A percentile compares a stretch with the other conserved stretches of the same genome.
phyloP scores from a whole-genome alignment of 2,113 vertebrate species.

The Hypocryptadius cinnamomeus region DNA sequence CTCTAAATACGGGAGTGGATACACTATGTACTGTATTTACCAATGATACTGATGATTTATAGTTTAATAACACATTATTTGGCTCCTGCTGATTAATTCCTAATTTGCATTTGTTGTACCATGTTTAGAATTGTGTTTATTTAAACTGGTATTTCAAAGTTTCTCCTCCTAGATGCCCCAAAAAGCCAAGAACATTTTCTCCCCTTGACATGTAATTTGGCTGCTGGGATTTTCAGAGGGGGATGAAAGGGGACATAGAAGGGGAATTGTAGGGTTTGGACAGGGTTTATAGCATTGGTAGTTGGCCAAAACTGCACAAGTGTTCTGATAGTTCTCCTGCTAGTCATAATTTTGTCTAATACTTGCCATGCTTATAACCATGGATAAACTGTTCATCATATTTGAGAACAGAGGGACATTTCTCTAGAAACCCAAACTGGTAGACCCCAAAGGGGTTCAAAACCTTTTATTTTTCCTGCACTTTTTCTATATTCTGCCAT shows the following conservation, averaged over 20 bases:
- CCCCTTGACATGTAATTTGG: neutral
- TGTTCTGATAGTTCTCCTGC: neutral
- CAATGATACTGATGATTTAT: neutral
- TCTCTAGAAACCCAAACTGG: neutral
- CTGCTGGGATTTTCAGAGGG: neutral
- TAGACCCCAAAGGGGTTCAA: neutral
- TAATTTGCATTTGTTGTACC: constrained; percentile 23
- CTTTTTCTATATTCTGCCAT: neutral
- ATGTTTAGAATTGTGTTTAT: neutral
- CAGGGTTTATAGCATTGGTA: neutral
- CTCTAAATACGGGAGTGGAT: neutral
- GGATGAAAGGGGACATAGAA: neutral
- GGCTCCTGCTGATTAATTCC: neutral
- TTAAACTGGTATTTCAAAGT: neutral
- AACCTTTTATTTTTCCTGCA: accelerated
- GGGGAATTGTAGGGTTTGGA: neutral
- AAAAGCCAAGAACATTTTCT: constrained; percentile 34
- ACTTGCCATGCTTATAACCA: neutral
- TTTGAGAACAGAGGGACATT: neutral
- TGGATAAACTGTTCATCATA: neutral
- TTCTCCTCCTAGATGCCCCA: neutral
- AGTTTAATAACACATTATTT: constrained; percentile 2
- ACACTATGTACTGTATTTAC: neutral
- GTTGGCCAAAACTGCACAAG: neutral
- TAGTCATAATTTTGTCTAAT: neutral